These are phyloP conservation scores for Morpho achilles DNA, from an alignment of 2,888 invertebrate genomes.

Conservation along the genomic window DNA sequence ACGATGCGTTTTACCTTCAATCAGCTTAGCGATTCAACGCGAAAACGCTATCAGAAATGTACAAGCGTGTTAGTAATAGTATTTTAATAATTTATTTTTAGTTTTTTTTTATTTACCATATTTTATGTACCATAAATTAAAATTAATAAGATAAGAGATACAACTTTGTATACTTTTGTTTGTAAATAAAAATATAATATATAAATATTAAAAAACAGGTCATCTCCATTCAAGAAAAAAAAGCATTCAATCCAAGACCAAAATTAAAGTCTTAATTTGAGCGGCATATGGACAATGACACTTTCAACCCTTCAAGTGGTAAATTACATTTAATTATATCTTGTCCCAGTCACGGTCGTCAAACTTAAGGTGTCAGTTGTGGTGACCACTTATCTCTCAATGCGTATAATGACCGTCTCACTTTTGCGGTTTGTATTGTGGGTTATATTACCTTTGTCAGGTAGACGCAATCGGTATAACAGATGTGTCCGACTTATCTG, in stretches of 20 bases:
- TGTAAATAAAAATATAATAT: not conserved
- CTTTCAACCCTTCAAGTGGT: slow-evolving; percentile 55
- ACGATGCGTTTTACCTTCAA: too few species aligned
- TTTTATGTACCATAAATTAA: too few species aligned
- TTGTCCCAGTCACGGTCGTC: slow-evolving; percentile 59
- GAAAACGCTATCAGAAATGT: too few species aligned
- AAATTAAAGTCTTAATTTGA: slow-evolving; percentile 22
- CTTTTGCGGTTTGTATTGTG: slow-evolving; percentile 45
- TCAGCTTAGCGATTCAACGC: too few species aligned
- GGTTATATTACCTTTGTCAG: slow-evolving; percentile 51
- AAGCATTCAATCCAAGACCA: slow-evolving; percentile 21
- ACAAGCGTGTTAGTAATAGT: too few species aligned
- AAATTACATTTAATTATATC: slow-evolving; percentile 66
- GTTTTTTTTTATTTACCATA: too few species aligned
- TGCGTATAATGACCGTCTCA: slow-evolving; percentile 41
- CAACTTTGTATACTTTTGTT: too few species aligned
- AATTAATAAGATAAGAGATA: too few species aligned
- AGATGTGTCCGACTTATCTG: slow-evolving; percentile 29
- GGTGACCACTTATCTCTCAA: slow-evolving; percentile 64
- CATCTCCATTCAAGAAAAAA: slow-evolving; percentile 17
- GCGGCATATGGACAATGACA: slow-evolving; percentile 65
- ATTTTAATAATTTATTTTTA: too few species aligned
- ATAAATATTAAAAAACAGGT: slow-evolving; percentile 1
- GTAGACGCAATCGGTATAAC: slow-evolving; percentile 34
- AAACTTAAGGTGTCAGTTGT: slow-evolving; percentile 65